Evolutionary conservation across 2,113 vertebrate genomes (phyloP), one percentile per base, ranked within the genome.

Genomic region (Dicerorhinus sumatrensis): DNA sequence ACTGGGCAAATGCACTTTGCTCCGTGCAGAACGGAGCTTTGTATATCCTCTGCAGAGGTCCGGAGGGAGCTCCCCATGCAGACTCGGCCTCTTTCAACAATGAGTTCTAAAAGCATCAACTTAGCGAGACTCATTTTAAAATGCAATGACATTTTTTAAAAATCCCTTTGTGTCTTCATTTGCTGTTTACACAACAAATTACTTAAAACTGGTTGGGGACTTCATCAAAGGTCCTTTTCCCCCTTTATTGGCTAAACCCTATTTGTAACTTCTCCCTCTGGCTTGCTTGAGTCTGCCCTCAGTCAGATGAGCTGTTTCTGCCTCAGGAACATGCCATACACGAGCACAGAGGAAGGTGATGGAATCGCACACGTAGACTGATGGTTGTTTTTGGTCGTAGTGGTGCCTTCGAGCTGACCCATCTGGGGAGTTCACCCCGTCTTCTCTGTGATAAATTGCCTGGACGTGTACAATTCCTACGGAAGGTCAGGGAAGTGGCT

Each of bases 361-460:
- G 8, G 39, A 21, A 3, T 0, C 1, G n/a, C 16, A 21, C 21
- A 6, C 8, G 6, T 20, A 3, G 6, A 6, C 16, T 0, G 4
- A 2, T 21, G 42, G 5, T 8, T 8, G 18, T 13, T 17, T 31
- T 25, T 11, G 1, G 18, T 3, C 10, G 20, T 0, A 6, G 4
- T 11, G 2, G 25, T 23, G n/a, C 1, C 1, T 33, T 27, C 1
- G 29, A 36, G 67, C 2, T 21, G 39, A 62, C 6, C 39, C 10
- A 0, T 3, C 48, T 12, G 8, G n/a, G 48, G 3, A 0, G 14
- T 10, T 69, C 27, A 2, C 17, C 13, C 23, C 3, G 2, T 25
- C 48, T 42, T 42, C 63, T 65, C 29, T 17, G n/a, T 21, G 48
- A 33, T 25, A 31, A 39, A 33, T 58, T 17, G 46, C 5, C 4